These are phyloP conservation scores for Nothobranchius kuhntae DNA, from an alignment of 2,113 vertebrate species.

Conservation along the genomic window DNA sequence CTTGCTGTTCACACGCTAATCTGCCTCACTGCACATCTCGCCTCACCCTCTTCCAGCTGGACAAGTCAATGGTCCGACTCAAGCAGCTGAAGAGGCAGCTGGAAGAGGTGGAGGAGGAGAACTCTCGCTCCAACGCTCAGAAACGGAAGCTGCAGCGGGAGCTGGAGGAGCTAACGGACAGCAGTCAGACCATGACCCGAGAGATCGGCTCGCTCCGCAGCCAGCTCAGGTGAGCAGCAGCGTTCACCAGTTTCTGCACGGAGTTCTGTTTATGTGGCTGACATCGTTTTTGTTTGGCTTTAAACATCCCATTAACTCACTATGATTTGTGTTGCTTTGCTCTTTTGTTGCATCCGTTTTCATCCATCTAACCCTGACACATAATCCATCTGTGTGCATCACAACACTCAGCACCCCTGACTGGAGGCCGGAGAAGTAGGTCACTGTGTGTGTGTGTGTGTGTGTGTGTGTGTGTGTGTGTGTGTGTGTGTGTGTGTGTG, in stretches of 20 bases:
- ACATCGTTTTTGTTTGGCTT: slow-evolving; percentile 33
- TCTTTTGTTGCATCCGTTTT: slow-evolving; percentile 61
- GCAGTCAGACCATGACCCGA: slow-evolving; percentile 89
- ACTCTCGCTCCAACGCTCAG: slow-evolving; percentile 91
- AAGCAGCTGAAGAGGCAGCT: slow-evolving; percentile 97
- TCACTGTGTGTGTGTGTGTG: slow-evolving; percentile 51
- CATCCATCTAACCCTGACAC: slow-evolving; percentile 69
- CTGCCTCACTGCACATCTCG: slow-evolving; percentile 6
- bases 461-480: neutral
- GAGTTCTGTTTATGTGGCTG: slow-evolving; percentile 4
- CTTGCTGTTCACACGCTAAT: slow-evolving; percentile 49
- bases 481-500: too few relatives aligned
- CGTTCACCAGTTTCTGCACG: neutral
- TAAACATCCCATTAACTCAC: slow-evolving; percentile 50
- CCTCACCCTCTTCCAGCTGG: slow-evolving; percentile 63
- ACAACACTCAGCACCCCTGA: slow-evolving; percentile 78
- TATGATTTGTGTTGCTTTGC: slow-evolving; percentile 57
- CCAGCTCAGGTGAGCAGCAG: slow-evolving; percentile 87
- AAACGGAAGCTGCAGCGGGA: slow-evolving; percentile 94
- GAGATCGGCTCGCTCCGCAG: slow-evolving; percentile 92
- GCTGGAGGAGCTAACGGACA: slow-evolving; percentile 90
- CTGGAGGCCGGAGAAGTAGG: slow-evolving; percentile 80
- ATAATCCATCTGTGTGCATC: slow-evolving; percentile 73
- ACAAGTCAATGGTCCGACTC: slow-evolving; percentile 84
- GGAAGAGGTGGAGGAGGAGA: slow-evolving; percentile 97